These are phyloP conservation scores for Drosophila sordidula DNA, from an alignment of 2,888 invertebrate genomes.

Conservation along the genomic window DNA sequence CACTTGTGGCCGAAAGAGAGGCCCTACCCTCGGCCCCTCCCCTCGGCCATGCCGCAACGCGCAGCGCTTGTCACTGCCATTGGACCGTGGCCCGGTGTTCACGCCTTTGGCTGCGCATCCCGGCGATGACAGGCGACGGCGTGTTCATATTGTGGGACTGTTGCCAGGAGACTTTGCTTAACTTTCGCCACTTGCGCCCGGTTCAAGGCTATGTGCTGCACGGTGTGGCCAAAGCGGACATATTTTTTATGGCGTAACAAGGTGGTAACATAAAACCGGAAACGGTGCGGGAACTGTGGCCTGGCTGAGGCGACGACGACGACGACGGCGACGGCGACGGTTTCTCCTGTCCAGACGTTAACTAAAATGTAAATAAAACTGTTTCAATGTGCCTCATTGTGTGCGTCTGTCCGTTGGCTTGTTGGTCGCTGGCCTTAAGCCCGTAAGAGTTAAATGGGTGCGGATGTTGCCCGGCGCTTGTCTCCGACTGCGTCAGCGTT, in stretches of 20 bases:
- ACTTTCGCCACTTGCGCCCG: constrained; percentile 33
- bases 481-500: constrained; percentile 48
- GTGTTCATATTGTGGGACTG: constrained; percentile 24
- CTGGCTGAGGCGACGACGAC: background rate
- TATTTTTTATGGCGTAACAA: constrained; percentile 60
- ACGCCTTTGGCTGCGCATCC: constrained; percentile 20
- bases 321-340: background rate
- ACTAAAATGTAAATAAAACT: constrained; percentile 74
- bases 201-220: constrained; percentile 20
- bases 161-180: constrained; percentile 38
- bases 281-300: constrained; percentile 30
- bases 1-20: constrained; percentile 26
- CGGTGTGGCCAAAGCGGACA: constrained; percentile 37
- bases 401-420: constrained; percentile 10
- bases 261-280: constrained; percentile 68
- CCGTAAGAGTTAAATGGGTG: constrained; percentile 61
- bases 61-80: background rate
- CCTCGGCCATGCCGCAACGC: background rate
- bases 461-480: constrained; percentile 47
- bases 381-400: constrained; percentile 56
- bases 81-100: constrained; percentile 1
- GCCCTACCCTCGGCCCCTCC: background rate
- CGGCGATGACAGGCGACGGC: constrained; percentile 35
- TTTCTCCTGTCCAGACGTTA: constrained; percentile 49
- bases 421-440: constrained; percentile 33